Conservation (phyloP, 2,888 invertebrate genomes). For the Drosophila meridiana region DNA sequence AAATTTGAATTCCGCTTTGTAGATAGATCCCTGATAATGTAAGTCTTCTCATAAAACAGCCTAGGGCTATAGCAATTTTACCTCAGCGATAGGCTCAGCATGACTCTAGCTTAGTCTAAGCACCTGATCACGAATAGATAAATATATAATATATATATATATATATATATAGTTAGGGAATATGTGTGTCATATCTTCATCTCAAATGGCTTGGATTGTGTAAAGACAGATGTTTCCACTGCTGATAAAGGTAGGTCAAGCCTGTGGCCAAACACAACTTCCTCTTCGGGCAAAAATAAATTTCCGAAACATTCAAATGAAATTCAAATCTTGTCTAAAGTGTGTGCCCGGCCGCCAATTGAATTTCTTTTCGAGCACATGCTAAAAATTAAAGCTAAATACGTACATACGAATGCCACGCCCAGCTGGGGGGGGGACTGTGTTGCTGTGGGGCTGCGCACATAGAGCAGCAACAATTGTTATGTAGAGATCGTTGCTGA, state of each 20-base stretch:
- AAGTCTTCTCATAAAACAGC: not conserved
- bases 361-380: constrained; percentile 6
- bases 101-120: not conserved
- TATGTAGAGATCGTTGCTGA: constrained; percentile 14
- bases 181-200: not conserved
- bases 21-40: not conserved
- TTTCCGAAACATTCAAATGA: not conserved
- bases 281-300: not conserved
- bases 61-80: not conserved
- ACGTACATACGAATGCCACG: not conserved
- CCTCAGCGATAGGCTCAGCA: not conserved
- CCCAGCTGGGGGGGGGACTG: not conserved
- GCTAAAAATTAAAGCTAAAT: constrained; percentile 6
- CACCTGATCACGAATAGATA: not conserved
- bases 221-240: not conserved
- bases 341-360: not conserved
- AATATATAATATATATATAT: not conserved
- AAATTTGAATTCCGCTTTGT: not conserved
- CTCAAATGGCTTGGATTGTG: not conserved
- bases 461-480: not conserved
- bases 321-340: not conserved
- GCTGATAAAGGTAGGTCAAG: not conserved
- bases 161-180: not conserved
- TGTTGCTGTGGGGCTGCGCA: not conserved
- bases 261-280: not conserved